These are phyloP conservation scores for Vanessa atalanta DNA, from an alignment of 1,140 invertebrate species.

Conservation along the genomic window DNA sequence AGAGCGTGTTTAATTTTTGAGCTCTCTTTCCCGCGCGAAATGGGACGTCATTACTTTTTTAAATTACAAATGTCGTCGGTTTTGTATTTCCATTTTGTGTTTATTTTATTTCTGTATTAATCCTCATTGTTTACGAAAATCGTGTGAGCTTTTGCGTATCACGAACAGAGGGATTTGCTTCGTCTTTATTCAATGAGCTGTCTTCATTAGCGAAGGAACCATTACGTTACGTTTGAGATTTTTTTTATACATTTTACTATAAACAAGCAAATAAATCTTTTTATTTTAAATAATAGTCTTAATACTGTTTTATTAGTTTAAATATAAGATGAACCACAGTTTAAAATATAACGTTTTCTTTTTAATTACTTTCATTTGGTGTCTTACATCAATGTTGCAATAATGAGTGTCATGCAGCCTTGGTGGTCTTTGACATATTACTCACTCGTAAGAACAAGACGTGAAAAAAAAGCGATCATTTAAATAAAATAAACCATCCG, in stretches of 20 bases:
- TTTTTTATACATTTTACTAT: too few species aligned
- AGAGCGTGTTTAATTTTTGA: slow-evolving; percentile 76
- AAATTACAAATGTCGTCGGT: slow-evolving; percentile 74
- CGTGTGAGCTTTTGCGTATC: slow-evolving; percentile 14
- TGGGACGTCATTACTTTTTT: slow-evolving; percentile 80
- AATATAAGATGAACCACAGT: too few species aligned
- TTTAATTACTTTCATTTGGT: too few species aligned
- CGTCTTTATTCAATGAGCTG: slow-evolving; percentile 18
- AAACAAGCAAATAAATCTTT: too few species aligned
- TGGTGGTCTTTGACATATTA: too few species aligned
- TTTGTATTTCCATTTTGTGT: slow-evolving; percentile 58
- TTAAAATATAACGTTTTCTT: too few species aligned
- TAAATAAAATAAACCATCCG: background rate
- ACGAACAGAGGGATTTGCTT: background rate
- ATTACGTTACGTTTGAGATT: background rate
- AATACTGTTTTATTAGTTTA: too few species aligned
- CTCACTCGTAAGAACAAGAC: background rate
- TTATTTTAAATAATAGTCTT: too few species aligned
- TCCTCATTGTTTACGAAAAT: slow-evolving; percentile 58
- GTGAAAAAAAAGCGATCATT: background rate
- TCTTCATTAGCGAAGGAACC: background rate
- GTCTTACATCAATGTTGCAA: too few species aligned
- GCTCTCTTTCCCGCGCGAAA: slow-evolving; percentile 75
- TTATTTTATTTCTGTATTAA: slow-evolving; percentile 71
- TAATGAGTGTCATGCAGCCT: too few species aligned